Conservation (phyloP, 2,888 invertebrate genomes). For the Campoplex capitator region DNA sequence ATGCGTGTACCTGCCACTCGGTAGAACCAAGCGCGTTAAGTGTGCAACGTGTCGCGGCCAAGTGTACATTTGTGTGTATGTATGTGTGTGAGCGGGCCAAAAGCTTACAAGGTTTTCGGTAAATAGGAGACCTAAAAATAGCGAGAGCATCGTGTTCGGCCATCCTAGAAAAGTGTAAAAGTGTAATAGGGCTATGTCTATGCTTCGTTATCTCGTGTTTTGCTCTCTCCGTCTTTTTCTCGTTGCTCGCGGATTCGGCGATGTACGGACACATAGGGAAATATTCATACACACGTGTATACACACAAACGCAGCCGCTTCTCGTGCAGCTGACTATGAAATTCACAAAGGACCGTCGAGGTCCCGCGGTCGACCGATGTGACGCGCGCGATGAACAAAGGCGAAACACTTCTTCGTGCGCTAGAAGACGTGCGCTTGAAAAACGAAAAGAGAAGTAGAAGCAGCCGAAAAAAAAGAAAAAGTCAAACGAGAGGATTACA, state of each 20-base stretch:
- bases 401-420: slow-evolving; percentile 71
- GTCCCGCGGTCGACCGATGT: slow-evolving; percentile 64
- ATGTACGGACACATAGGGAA: slow-evolving; percentile 29
- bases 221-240: slow-evolving; percentile 35
- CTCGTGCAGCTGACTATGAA: slow-evolving; percentile 80
- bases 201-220: slow-evolving; percentile 55
- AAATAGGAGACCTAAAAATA: slow-evolving; percentile 77
- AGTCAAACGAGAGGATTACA: slow-evolving; percentile 22
- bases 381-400: slow-evolving; percentile 76
- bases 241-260: slow-evolving; percentile 47
- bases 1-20: not conserved
- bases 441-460: slow-evolving; percentile 65
- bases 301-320: slow-evolving; percentile 70
- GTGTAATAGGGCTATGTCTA: slow-evolving; percentile 66
- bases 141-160: slow-evolving; percentile 69
- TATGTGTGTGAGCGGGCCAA: not conserved
- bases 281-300: not conserved
- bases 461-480: slow-evolving; percentile 38
- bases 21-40: slow-evolving; percentile 26
- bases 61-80: not conserved
- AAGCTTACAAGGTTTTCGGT: slow-evolving; percentile 67
- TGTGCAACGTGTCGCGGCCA: slow-evolving; percentile 55
- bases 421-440: slow-evolving; percentile 68
- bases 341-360: slow-evolving; percentile 77
- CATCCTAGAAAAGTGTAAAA: slow-evolving; percentile 79